These are phyloP conservation scores for Panulirus ornatus DNA, from an alignment of 1,140 invertebrate genomes.

Conservation along the genomic window DNA sequence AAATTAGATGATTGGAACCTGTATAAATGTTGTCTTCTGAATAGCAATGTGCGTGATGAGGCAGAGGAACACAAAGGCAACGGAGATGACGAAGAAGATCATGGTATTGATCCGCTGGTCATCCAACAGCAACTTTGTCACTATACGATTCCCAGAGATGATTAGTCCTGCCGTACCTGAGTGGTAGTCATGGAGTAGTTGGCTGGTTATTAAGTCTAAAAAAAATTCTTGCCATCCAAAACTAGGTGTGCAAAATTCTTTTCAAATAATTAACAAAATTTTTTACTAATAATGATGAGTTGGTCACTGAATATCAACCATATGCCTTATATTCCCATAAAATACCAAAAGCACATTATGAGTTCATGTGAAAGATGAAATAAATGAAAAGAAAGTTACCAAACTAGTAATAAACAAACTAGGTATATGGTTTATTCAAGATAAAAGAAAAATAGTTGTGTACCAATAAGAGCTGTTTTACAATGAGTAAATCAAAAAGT, in stretches of 20 bases:
- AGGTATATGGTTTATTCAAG: too few species aligned
- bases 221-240: neutral
- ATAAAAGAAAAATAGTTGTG: too few species aligned
- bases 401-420: too few species aligned
- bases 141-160: conserved; percentile 89
- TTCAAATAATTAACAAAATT: too few species aligned
- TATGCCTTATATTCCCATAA: too few species aligned
- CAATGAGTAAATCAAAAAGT: too few species aligned
- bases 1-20: conserved; percentile 27
- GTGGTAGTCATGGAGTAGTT: conserved; percentile 40
- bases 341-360: too few species aligned
- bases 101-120: conserved; percentile 89
- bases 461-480: too few species aligned
- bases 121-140: conserved; percentile 87
- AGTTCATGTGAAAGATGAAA: too few species aligned
- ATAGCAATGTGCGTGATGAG: conserved; percentile 87
- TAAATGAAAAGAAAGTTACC: too few species aligned
- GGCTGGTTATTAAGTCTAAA: neutral
- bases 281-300: too few species aligned
- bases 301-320: too few species aligned
- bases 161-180: conserved; percentile 90
- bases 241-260: neutral
- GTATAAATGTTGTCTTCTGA: conserved; percentile 88
- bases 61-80: conserved; percentile 85
- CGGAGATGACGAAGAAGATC: conserved; percentile 90